phyloP scores from a whole-genome alignment of 2,888 invertebrate species.

The Litoditis marina region DNA sequence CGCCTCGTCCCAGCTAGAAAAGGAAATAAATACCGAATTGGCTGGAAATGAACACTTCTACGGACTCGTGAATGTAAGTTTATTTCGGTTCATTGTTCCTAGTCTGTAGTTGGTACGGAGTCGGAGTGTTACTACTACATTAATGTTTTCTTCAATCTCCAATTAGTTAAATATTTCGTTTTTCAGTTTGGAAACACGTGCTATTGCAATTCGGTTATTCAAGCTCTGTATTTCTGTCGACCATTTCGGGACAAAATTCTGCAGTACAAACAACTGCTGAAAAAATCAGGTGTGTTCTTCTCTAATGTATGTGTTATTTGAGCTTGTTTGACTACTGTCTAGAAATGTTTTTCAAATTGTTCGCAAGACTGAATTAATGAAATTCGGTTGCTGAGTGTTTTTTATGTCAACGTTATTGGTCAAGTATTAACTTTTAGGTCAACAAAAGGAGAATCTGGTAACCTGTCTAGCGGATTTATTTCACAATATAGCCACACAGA shows the following conservation, averaged over 20 bases:
- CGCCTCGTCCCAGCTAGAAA: slow-evolving; percentile 97
- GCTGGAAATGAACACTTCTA: slow-evolving; percentile 98
- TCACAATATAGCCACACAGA: slow-evolving; percentile 98
- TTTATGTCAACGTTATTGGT: too few relatives aligned
- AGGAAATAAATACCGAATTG: slow-evolving; percentile 97
- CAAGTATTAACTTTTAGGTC: slow-evolving; percentile 57
- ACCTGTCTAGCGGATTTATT: slow-evolving; percentile 97
- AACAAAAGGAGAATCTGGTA: slow-evolving; percentile 84
- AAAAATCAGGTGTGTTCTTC: slow-evolving; percentile 14
- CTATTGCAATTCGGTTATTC: slow-evolving; percentile 98
- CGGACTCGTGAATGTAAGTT: slow-evolving; percentile 93
- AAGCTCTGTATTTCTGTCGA: slow-evolving; percentile 97
- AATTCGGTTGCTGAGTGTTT: too few relatives aligned
- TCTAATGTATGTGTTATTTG: neutral
- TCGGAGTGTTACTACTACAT: neutral
- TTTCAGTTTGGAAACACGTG: slow-evolving; percentile 93
- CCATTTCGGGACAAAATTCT: slow-evolving; percentile 97
- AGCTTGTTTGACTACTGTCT: too few relatives aligned
- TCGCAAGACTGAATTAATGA: too few relatives aligned
- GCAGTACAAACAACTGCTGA: slow-evolving; percentile 62
- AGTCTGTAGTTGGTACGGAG: too few relatives aligned
- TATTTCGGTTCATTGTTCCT: too few relatives aligned
- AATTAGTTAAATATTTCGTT: neutral
- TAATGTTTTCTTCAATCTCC: neutral
- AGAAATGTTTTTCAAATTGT: slow-evolving; percentile 26